Conservation (phyloP, 2,113 vertebrate species). For the Scomber scombrus region DNA sequence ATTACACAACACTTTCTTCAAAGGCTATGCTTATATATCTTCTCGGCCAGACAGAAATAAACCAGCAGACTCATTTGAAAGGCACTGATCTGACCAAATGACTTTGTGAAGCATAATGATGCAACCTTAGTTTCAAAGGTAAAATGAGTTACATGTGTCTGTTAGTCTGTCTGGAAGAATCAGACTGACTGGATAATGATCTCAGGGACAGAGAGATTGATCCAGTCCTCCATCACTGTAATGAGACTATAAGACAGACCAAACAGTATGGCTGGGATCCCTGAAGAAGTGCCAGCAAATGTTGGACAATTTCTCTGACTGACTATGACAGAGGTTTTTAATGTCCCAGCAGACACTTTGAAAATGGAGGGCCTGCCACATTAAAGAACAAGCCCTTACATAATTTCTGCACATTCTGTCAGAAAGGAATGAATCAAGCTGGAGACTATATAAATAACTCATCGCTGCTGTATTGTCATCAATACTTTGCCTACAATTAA, state of each 20-base stretch:
- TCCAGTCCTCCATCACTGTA: conserved; percentile 60
- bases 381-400: conserved; percentile 18
- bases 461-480: background rate
- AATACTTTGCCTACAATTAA: too few species aligned
- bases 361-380: background rate
- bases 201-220: conserved; percentile 58
- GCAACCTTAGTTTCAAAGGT: conserved; percentile 46
- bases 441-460: conserved; percentile 4
- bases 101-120: conserved; percentile 50
- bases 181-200: conserved; percentile 67
- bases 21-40: conserved; percentile 26
- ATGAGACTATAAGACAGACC: conserved; percentile 53
- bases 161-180: conserved; percentile 54
- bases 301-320: conserved; percentile 36
- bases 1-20: conserved; percentile 43
- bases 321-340: conserved; percentile 16
- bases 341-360: conserved; percentile 3
- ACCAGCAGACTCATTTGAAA: conserved; percentile 26
- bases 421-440: background rate
- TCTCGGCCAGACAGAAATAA: conserved; percentile 12
- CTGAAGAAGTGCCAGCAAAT: conserved; percentile 38
- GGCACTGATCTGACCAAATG: conserved; percentile 49
- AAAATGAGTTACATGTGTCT: conserved; percentile 43
- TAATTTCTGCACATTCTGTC: conserved; percentile 12
- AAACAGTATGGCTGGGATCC: conserved; percentile 45